A percentile compares a stretch with the other conserved stretches of the same genome.
Evolutionary conservation across 2,888 invertebrate genomes (phyloP).

Genomic region (Eledona agricola): DNA sequence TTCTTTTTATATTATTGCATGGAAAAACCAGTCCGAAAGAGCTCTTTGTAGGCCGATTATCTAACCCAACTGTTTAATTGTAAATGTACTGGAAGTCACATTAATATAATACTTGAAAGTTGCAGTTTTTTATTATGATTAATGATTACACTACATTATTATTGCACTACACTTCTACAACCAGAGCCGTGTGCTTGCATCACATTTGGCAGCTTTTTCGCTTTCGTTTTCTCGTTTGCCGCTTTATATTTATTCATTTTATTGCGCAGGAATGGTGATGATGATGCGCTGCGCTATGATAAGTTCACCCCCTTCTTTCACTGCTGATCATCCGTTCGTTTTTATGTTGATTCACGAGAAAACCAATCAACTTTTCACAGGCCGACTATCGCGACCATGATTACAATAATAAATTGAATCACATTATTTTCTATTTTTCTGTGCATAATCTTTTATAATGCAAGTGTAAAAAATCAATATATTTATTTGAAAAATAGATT

Average conservation of each 20-base stretch:
- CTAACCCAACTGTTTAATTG: neutral
- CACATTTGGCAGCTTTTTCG: too few relatives aligned
- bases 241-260: neutral
- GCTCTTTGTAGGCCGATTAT: neutral
- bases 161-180: too few relatives aligned
- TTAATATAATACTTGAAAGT: neutral
- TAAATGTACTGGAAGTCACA: neutral
- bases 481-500: too few relatives aligned
- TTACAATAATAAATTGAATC: neutral
- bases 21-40: neutral
- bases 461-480: too few relatives aligned
- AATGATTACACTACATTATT: neutral
- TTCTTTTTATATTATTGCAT: neutral
- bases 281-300: neutral
- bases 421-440: neutral
- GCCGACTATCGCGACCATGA: neutral
- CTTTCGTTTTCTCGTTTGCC: too few relatives aligned
- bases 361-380: conserved; percentile 10
- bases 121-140: conserved; percentile 1
- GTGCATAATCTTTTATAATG: neutral
- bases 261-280: conserved; percentile 1
- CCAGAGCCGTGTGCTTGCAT: too few relatives aligned
- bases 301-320: neutral
- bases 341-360: neutral
- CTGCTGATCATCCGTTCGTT: neutral